These are phyloP conservation scores for Amiota mariae DNA, from an alignment of 2,888 invertebrate species.

Conservation along the genomic window DNA sequence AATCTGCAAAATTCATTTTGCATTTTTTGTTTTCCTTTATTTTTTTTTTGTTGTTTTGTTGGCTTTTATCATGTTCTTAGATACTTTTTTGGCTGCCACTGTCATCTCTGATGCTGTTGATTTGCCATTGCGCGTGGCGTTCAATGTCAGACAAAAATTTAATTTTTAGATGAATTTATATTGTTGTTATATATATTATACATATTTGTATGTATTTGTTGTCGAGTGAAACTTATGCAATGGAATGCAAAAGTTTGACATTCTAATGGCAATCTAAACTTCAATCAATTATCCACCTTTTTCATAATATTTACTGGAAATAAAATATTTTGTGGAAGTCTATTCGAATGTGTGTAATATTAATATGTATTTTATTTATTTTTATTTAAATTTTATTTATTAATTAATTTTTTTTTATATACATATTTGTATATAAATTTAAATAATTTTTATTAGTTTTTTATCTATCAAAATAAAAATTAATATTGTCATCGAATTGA, in stretches of 20 bases:
- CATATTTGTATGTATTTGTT: not conserved
- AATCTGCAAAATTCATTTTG: conserved; percentile 16
- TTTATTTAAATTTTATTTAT: too few species aligned
- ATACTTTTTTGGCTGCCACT: conserved; percentile 14
- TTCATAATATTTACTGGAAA: too few species aligned
- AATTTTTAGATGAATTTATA: conserved; percentile 8
- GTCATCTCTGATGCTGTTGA: conserved; percentile 31
- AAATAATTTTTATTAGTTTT: too few species aligned
- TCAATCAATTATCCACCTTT: too few species aligned
- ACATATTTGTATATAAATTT: too few species aligned
- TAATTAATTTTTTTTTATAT: too few species aligned
- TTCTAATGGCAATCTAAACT: too few species aligned
- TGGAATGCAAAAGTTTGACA: not conserved
- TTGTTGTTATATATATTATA: not conserved
- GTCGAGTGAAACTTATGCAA: not conserved
- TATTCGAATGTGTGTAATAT: too few species aligned
- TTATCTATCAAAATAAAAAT: too few species aligned
- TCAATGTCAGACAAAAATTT: conserved; percentile 52
- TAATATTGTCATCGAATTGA: too few species aligned
- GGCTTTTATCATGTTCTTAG: conserved; percentile 22
- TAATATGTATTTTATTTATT: too few species aligned
- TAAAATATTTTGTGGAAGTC: too few species aligned
- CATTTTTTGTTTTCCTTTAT: conserved; percentile 5
- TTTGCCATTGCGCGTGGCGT: conserved; percentile 45
- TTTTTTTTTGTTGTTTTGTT: conserved; percentile 24